Evolutionary conservation across 2,888 invertebrate species (phyloP).

Genomic region (Biston betularia): DNA sequence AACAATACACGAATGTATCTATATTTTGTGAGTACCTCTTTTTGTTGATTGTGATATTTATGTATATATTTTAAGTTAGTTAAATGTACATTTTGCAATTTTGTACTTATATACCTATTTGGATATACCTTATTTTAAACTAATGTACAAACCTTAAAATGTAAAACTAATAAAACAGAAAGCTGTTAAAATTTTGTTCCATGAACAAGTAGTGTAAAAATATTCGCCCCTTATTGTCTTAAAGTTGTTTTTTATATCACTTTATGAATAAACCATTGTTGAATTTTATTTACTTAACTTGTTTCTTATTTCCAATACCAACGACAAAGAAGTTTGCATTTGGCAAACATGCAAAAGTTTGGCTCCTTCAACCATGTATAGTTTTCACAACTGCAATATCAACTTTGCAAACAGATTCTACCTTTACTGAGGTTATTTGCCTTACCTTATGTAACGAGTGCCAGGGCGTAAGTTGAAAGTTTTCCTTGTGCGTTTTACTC

Average conservation of each 20-base stretch:
- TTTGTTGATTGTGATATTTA: neutral
- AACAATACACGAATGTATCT: too few species aligned
- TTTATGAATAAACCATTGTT: neutral
- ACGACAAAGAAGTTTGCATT: too few species aligned
- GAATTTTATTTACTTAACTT: neutral
- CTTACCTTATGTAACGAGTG: neutral
- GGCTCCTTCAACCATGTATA: neutral
- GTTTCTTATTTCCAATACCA: too few species aligned
- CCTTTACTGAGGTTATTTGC: neutral
- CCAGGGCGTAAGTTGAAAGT: neutral
- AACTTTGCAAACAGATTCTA: neutral
- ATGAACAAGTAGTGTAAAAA: slow-evolving; percentile 9
- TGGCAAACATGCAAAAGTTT: too few species aligned
- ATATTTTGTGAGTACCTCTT: neutral
- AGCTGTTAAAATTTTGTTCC: slow-evolving; percentile 5
- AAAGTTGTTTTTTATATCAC: neutral
- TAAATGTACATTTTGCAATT: neutral
- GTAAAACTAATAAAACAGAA: too few species aligned
- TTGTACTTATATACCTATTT: neutral
- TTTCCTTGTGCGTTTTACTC: neutral
- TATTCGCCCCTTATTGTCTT: too few species aligned
- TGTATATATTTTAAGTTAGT: neutral
- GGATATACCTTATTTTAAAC: neutral
- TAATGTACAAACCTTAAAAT: neutral
- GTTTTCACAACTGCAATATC: neutral